Evolutionary conservation across 2,888 invertebrate species (phyloP).

Genomic region (Omphaloscelis lunosa): DNA sequence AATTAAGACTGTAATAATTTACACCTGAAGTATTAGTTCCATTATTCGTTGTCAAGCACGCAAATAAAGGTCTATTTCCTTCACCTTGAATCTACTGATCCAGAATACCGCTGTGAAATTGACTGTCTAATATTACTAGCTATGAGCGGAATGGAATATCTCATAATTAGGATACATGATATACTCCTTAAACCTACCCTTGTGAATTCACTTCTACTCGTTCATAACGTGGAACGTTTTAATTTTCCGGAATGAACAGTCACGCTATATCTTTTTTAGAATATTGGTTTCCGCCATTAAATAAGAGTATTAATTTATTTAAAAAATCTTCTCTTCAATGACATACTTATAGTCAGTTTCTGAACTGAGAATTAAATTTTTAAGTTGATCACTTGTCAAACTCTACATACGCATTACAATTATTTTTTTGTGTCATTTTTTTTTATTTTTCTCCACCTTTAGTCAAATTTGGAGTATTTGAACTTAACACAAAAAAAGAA

Average conservation of each 20-base stretch:
- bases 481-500: too few relatives aligned
- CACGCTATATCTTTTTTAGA: too few relatives aligned
- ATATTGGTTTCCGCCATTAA: neutral
- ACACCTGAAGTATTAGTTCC: neutral
- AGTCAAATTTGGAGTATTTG: too few relatives aligned
- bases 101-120: neutral
- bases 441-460: too few relatives aligned
- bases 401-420: too few relatives aligned
- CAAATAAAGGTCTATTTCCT: neutral
- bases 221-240: slow-evolving; percentile 3
- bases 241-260: slow-evolving; percentile 28
- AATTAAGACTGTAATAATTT: neutral
- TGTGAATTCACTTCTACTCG: neutral
- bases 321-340: neutral
- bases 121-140: neutral
- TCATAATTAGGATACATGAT: neutral
- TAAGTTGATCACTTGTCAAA: too few relatives aligned
- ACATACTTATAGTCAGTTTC: too few relatives aligned
- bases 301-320: neutral
- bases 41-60: neutral
- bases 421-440: too few relatives aligned
- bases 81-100: neutral
- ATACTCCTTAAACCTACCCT: neutral
- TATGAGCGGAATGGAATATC: neutral
- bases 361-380: too few relatives aligned